Conservation (phyloP, 1,140 invertebrate species). For the Hycleus phaleratus region DNA sequence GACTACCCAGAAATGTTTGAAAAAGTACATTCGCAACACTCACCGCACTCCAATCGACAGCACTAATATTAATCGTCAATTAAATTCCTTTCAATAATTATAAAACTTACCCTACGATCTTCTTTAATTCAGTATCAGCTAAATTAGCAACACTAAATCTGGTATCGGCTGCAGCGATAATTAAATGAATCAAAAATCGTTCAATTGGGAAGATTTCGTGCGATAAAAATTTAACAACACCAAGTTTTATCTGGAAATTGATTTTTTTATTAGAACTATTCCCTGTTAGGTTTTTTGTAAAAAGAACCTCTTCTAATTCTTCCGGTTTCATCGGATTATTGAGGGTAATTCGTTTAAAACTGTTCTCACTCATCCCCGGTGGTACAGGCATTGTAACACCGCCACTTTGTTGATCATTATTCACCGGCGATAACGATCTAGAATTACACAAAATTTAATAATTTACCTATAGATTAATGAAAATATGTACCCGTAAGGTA, state of each 20-base stretch:
- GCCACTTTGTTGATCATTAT: constrained; percentile 15
- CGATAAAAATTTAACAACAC: constrained; percentile 74
- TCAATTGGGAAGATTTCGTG: constrained; percentile 66
- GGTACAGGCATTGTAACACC: constrained; percentile 55
- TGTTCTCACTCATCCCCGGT: constrained; percentile 69
- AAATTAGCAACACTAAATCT: constrained; percentile 72
- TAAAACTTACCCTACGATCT: constrained; percentile 54
- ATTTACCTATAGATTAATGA: not conserved
- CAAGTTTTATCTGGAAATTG: constrained; percentile 56
- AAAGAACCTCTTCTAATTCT: constrained; percentile 63
- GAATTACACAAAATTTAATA: constrained; percentile 1
- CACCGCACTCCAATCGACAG: constrained; percentile 67
- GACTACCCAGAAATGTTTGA: constrained; percentile 66
- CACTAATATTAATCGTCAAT: constrained; percentile 43
- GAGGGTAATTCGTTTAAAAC: constrained; percentile 71
- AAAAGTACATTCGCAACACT: constrained; percentile 65
- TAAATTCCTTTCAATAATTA: not conserved
- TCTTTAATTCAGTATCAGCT: constrained; percentile 67
- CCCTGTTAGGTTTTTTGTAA: not conserved
- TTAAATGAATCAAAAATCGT: constrained; percentile 68
- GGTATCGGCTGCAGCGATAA: constrained; percentile 81
- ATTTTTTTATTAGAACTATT: not conserved
- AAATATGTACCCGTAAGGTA: constrained; percentile 71
- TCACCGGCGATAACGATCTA: constrained; percentile 25
- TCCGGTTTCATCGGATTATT: constrained; percentile 71